Conservation (phyloP, 2,888 invertebrate genomes). For the Schrankia costaestrigalis region DNA sequence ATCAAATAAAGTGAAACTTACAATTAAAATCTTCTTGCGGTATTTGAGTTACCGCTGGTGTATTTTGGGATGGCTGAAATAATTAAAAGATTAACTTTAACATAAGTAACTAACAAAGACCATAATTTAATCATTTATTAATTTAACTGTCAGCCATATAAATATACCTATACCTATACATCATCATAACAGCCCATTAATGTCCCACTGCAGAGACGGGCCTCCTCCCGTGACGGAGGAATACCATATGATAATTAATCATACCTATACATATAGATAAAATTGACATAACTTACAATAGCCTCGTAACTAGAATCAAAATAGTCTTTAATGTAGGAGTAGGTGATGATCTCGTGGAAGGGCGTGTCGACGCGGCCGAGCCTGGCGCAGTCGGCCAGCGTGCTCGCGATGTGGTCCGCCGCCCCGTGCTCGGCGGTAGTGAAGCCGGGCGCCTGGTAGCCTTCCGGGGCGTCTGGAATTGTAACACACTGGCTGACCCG, state of each 20-base stretch:
- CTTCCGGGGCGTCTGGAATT: constrained; percentile 53
- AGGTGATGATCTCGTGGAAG: constrained; percentile 43
- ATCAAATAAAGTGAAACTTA: constrained; percentile 24
- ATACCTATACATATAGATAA: no score
- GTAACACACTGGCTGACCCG: background rate
- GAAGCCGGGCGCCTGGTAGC: constrained; percentile 68
- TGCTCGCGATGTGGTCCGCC: constrained; percentile 41
- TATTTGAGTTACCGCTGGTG: constrained; percentile 43
- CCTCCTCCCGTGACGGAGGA: no score
- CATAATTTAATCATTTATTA: no score
- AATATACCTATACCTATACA: no score
- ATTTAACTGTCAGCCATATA: no score
- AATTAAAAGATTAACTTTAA: background rate
- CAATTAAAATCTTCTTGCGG: constrained; percentile 37
- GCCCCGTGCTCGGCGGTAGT: constrained; percentile 16
- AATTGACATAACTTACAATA: constrained; percentile 44
- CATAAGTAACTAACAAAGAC: no score
- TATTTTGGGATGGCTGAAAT: constrained; percentile 54
- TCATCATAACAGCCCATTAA: no score
- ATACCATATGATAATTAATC: no score
- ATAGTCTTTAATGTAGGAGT: constrained; percentile 35
- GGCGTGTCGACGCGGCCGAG: constrained; percentile 55
- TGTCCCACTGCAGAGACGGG: no score
- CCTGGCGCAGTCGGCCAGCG: constrained; percentile 24
- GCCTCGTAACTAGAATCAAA: constrained; percentile 45